Conservation (phyloP, 2,888 invertebrate species). For the Magallana nippona region DNA sequence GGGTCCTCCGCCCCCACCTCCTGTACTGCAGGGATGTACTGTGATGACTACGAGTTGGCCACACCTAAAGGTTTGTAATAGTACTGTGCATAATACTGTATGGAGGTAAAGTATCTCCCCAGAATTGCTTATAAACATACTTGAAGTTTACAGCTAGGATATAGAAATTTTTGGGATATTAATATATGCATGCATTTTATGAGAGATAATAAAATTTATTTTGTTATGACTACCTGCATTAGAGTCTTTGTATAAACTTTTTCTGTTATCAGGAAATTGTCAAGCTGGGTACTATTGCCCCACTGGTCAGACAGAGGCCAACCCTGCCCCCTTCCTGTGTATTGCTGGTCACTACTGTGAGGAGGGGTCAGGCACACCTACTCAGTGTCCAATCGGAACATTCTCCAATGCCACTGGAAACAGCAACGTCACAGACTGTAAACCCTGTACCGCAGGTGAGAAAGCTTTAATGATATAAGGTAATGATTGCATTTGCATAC, state of each 20-base stretch:
- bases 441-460: conserved; percentile 75
- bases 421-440: conserved; percentile 72
- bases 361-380: conserved; percentile 68
- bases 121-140: no score
- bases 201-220: no score
- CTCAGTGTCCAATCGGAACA: conserved; percentile 73
- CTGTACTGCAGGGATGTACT: conserved; percentile 72
- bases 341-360: conserved; percentile 74
- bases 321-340: conserved; percentile 69
- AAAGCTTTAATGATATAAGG: not conserved
- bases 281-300: conserved; percentile 76
- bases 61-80: conserved; percentile 69
- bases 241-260: no score
- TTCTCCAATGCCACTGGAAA: conserved; percentile 75
- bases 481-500: no score
- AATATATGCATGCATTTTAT: not conserved
- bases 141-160: no score
- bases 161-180: no score
- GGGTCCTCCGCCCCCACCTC: conserved; percentile 68
- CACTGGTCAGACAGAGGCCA: conserved; percentile 65
- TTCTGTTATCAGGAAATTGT: conserved; percentile 66
- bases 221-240: not conserved
- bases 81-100: not conserved
- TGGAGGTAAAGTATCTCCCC: no score
- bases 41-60: conserved; percentile 72